Percentiles rank a stretch among this genome's conserved stretches.
Conservation (phyloP, 2,113 vertebrate genomes). For the Gnathonemus longibarbis region DNA sequence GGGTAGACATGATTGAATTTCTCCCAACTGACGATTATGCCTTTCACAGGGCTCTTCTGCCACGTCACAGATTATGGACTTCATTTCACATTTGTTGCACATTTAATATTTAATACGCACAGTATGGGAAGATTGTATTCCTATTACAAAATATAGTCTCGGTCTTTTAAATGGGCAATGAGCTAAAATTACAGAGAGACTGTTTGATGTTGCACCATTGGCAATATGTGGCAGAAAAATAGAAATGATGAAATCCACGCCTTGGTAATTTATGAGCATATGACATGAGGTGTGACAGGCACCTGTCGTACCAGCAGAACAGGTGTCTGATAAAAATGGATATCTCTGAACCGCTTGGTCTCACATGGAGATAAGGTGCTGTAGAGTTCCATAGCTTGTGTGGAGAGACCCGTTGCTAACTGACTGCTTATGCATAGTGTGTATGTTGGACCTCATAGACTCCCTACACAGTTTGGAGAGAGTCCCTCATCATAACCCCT, state of each 20-base stretch:
- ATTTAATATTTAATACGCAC: neutral
- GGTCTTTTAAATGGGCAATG: neutral
- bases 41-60: neutral
- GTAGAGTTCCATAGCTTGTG: neutral
- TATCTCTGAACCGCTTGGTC: neutral
- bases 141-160: neutral
- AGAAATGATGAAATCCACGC: neutral
- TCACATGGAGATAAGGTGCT: neutral
- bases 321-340: neutral
- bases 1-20: neutral
- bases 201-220: neutral
- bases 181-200: neutral
- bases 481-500: neutral
- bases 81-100: neutral
- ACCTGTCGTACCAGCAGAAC: neutral
- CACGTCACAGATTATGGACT: neutral
- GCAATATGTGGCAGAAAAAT: neutral
- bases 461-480: neutral
- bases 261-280: neutral
- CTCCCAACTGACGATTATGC: neutral
- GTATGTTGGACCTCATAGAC: neutral
- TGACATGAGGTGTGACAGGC: neutral
- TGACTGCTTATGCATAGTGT: neutral
- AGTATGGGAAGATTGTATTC: neutral
- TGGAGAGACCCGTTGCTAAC: neutral